Base-by-base conservation (phyloP, 2,888 invertebrate species). In the Onchidella celtica region DNA sequence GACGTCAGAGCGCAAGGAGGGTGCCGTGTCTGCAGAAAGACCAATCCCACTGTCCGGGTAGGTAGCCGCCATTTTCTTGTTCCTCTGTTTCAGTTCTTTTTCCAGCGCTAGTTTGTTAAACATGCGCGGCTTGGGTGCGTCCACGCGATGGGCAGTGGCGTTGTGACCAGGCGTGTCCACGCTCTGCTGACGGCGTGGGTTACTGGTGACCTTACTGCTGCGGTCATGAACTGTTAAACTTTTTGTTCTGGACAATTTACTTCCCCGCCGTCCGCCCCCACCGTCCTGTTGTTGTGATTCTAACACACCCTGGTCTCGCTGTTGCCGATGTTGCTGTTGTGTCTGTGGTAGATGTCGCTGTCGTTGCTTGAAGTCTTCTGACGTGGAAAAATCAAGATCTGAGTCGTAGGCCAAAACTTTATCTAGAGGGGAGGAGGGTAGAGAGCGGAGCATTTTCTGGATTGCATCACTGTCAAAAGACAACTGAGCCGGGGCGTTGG, bases 381-480 rank as follows among this genome's bases (percentile, higher is more conserved):
- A 47, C 21, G 63, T 55, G 66, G 76, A 63, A 79, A 90, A 90
- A 40, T 90, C 90, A 68, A 86, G 86, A 83, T 90, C 90, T 65
- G 84, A 79, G 77, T 89, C 86, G 47, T 87, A 84, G 74, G 88
- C 81, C 55, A 79, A 82, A 21, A 85, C 85, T 78, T 89, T 84
- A 59, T 84, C 86, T 6, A 86, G 87, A 0, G 90, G 89, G 21
- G 90, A 89, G 14, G 87, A 87, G 34, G 97, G 97, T 96, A 98
- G 97, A 73, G 98, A 97, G 92, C 98, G 97, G 88, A 98, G 95
- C 97, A 98, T 97, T 86, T 97, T 95, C 93, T 98, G 98, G 88
- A 98, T 94, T 11, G 97, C 97, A 92, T 96, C 96, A 91, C 96
- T 96, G 93, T 97, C 97, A 93, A 96, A 93, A 82, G 92, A 93